Conservation (phyloP, 1,140 invertebrate genomes). For the Hyposmocoma kahamanoa region DNA sequence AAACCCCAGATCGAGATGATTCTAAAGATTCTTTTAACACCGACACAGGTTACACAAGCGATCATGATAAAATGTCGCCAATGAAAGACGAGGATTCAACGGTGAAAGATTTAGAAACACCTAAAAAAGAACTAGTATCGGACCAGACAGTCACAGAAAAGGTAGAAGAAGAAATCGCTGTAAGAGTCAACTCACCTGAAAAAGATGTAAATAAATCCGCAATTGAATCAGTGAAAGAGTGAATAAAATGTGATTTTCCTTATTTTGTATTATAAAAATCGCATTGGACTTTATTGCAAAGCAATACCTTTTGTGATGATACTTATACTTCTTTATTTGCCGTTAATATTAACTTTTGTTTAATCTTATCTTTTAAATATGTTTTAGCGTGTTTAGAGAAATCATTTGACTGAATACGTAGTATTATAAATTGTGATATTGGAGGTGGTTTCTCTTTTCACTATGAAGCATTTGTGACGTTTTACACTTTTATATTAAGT, state of each 20-base stretch:
- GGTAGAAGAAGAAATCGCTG: background rate
- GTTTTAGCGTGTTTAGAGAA: conserved; percentile 14
- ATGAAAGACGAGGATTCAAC: background rate
- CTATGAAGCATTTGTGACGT: conserved; percentile 15
- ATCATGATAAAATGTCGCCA: conserved; percentile 7
- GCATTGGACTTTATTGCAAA: conserved; percentile 4
- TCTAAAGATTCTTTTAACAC: conserved; percentile 33
- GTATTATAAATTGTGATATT: background rate
- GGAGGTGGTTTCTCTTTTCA: conserved; percentile 14
- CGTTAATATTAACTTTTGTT: conserved; percentile 3
- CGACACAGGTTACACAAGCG: conserved; percentile 27
- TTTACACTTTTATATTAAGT: conserved; percentile 6
- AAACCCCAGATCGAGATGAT: conserved; percentile 27
- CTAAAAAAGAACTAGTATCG: conserved; percentile 3
- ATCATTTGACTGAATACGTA: background rate
- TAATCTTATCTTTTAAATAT: background rate
- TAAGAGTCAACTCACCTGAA: background rate
- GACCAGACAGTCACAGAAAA: background rate
- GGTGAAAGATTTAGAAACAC: conserved; percentile 1
- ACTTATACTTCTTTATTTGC: conserved; percentile 9
- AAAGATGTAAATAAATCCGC: background rate
- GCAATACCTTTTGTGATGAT: conserved; percentile 13
- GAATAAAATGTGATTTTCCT: background rate
- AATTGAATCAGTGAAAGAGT: background rate
- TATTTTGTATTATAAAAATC: conserved; percentile 13